Percentiles rank a stretch among this genome's conserved stretches.
These are phyloP conservation scores for Dasysyrphus tricinctus DNA, from an alignment of 2,888 invertebrate genomes.

Conservation along the genomic window DNA sequence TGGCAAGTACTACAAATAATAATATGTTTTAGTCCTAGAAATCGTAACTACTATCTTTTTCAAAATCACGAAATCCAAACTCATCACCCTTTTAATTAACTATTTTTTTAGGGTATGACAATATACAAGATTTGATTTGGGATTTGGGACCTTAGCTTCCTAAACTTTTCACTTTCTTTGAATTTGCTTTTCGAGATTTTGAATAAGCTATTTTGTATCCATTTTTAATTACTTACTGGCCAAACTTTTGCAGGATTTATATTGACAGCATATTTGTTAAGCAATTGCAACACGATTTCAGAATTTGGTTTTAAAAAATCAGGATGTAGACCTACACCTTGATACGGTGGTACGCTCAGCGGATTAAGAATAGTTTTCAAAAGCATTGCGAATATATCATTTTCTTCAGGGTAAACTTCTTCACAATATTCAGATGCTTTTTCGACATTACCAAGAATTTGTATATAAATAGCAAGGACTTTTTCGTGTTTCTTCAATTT, in stretches of 20 bases:
- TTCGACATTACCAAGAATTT: constrained; percentile 92
- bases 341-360: constrained; percentile 81
- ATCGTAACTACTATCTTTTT: too few relatives aligned
- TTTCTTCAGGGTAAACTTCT: constrained; percentile 85
- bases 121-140: too few relatives aligned
- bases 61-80: too few relatives aligned
- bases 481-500: constrained; percentile 95
- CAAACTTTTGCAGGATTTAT: constrained; percentile 92
- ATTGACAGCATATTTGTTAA: constrained; percentile 92
- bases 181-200: too few relatives aligned
- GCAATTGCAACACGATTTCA: constrained; percentile 90
- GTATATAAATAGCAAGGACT: constrained; percentile 95
- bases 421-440: constrained; percentile 94
- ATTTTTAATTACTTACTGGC: constrained; percentile 77
- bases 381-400: constrained; percentile 80
- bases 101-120: too few relatives aligned
- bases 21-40: neutral
- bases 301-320: constrained; percentile 89
- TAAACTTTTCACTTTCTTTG: too few relatives aligned
- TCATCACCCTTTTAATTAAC: too few relatives aligned
- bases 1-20: constrained; percentile 88
- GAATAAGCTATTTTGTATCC: too few relatives aligned
- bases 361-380: constrained; percentile 85
- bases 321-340: constrained; percentile 84
- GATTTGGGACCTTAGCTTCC: too few relatives aligned